These are phyloP conservation scores for Lutjanus argentimaculatus DNA, from an alignment of 2,797 vertebrate genomes.

Conservation along the genomic window DNA sequence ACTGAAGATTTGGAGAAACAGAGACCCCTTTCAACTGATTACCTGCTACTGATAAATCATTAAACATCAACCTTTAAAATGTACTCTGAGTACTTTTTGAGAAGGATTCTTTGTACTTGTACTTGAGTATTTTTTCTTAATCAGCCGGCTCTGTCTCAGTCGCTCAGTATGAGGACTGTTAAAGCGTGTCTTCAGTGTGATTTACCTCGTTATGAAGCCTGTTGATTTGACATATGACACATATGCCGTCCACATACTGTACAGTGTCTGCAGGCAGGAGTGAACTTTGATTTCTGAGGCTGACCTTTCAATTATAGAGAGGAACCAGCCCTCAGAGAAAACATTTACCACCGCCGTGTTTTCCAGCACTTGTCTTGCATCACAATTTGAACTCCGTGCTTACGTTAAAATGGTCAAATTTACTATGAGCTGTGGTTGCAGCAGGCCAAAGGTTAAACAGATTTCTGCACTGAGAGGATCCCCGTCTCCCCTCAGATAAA, in stretches of 20 bases:
- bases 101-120: no score
- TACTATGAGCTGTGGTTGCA: background rate
- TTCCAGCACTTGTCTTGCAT: background rate
- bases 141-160: background rate
- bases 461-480: background rate
- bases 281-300: constrained; percentile 50
- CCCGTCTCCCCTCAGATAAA: constrained; percentile 27
- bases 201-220: constrained; percentile 6
- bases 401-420: background rate
- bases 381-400: background rate
- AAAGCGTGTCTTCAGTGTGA: background rate
- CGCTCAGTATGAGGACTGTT: background rate
- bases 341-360: constrained; percentile 4
- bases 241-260: background rate
- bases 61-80: no score
- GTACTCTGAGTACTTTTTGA: no score
- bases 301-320: constrained; percentile 57
- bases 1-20: no score
- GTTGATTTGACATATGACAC: constrained; percentile 23
- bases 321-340: background rate
- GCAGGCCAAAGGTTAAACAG: constrained; percentile 7
- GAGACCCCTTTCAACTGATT: no score
- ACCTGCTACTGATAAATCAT: no score
- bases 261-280: constrained; percentile 5
- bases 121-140: no score